These are phyloP conservation scores for Scytalopus superciliaris DNA, from an alignment of 2,113 vertebrate species.

Conservation along the genomic window DNA sequence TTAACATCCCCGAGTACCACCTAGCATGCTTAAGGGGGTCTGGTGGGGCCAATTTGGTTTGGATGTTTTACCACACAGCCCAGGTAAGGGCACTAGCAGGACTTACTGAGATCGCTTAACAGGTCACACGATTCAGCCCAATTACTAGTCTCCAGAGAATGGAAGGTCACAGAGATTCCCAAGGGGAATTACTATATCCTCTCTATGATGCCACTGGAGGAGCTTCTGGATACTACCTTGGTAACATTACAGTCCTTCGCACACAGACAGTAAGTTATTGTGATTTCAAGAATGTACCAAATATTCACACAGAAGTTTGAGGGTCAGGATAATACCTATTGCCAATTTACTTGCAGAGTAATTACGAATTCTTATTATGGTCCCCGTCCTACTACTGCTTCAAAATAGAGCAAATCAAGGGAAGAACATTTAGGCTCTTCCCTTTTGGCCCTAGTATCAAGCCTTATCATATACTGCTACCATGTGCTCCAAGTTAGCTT, in stretches of 20 bases:
- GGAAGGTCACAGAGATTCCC: not conserved
- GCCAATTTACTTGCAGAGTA: not conserved
- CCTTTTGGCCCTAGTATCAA: not conserved
- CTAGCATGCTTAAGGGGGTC: not conserved
- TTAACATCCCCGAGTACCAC: not conserved
- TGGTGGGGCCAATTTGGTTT: not conserved
- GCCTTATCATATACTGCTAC: not conserved
- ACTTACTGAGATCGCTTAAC: not conserved
- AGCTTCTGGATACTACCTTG: not conserved
- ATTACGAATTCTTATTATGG: not conserved
- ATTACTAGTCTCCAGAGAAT: accelerated
- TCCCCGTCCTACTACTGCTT: not conserved
- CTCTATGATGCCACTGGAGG: accelerated
- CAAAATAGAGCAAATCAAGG: not conserved
- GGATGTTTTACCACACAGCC: not conserved
- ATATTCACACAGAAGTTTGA: not conserved
- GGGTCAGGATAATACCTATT: not conserved
- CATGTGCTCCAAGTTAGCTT: not conserved
- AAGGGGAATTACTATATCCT: not conserved
- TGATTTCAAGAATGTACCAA: not conserved
- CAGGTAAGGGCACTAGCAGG: not conserved
- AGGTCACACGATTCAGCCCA: accelerated
- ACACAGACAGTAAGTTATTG: accelerated
- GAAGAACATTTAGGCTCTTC: not conserved
- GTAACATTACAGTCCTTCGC: not conserved